Base-by-base conservation (phyloP, 2,888 invertebrate species). In the Pogonocherus hispidulus region DNA sequence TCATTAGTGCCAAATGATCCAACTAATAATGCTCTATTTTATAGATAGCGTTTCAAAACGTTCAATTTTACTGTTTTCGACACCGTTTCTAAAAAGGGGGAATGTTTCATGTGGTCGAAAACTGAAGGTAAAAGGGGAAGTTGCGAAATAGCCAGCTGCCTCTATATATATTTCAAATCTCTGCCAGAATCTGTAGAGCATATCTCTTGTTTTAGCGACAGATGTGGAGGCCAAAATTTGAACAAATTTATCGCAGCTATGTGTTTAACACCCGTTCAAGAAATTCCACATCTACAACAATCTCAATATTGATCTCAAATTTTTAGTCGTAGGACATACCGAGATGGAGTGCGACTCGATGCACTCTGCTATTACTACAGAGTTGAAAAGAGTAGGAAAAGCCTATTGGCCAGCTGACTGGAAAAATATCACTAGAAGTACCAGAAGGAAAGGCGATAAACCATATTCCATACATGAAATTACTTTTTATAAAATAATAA, bases 151-250 rank as follows among this genome's bases (percentile, higher is more conserved):
- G 70, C 75, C 11, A 72, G 70, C n/a, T 59, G 19, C 22, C 23
- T 75, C 3, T 67, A 52, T 49, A 41, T 9, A 8, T 74, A 74
- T 62, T 68, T 77, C 18, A 66, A 78, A 66, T 74, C 73, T n/a
- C 63, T 78, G 16, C 75, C 76, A 2, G 27, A 44, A 44, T 9
- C 6, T 44, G 14, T 44, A 9, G 14, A 44, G 14, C 44, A 23
- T 9, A 60, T 79, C n/a, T 51, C 23, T 3, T 79, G 63, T 52
- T 79, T 65, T 57, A 78, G 78, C 65, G 78, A 79, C 44, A 60
- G 77, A 63, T 79, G 77, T 62, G 77, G 74, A 16, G 78, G 79
- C 4, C 79, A 79, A 66, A 76, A 79, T 37, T 60, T 65, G 4
- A 32, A 32, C 32, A 32, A 32, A 32, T 32, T 4, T 69, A 69